Evolutionary conservation across 2,888 invertebrate species (phyloP), one percentile per base, ranked within the genome.

Genomic region (Morpho achilles): DNA sequence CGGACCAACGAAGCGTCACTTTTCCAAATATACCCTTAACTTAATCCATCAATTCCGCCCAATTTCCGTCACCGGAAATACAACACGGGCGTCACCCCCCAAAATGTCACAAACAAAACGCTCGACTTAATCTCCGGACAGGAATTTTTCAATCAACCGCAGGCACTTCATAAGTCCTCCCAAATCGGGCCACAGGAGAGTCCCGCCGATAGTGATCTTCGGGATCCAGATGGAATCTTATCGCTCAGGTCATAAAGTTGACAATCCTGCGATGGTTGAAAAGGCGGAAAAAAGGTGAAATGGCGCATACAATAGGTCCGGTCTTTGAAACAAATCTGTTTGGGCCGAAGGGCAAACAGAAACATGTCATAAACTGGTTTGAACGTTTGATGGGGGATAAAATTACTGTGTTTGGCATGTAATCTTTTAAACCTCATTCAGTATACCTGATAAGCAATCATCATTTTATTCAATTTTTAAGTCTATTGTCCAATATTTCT

Each of bases 141-240:
- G 83, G 85, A 82, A 85, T 87, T 87, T 87, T 87, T 85, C 87
- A 87, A 85, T 87, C 84, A 85, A 74, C 76, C 76, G 69, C 76
- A 73, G 79, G 77, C 82, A 80, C 80, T 84, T 80, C 76, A 80
- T 84, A 82, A 82, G 80, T 78, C 75, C 75, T 77, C 77, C 74
- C 76, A 80, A 79, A 76, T 73, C 66, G 67, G 63, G 65, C 67
- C 67, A 71, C 75, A 74, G 75, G 77, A 76, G 79, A 79, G 51
- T 67, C 67, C 67, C 63, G 58, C 23, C 64, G 82, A 83, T 84
- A 80, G 79, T 60, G 73, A 82, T 83, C 80, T 75, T 54, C 60
- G 6, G 52, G 61, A 53, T 48, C 22, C 5, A 80, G 66, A 67
- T 58, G 59, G 7, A 40, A 67, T 73, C 66, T 56, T 75, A 62